Evolutionary conservation across 2,113 vertebrate species (phyloP).

Genomic region (Cryptoleucopteryx plumbea): DNA sequence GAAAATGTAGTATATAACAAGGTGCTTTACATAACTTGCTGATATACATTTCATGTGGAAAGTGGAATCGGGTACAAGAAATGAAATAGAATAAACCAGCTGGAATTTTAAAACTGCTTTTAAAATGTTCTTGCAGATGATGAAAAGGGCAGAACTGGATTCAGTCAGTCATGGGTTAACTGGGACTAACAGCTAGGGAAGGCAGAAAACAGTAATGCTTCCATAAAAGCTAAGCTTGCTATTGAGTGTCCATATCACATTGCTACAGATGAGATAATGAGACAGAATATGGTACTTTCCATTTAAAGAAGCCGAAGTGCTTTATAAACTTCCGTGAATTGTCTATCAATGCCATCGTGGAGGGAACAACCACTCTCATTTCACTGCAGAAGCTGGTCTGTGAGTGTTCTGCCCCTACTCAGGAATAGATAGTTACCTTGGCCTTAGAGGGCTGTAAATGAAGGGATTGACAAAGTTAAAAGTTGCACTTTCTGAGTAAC

Average conservation of each 20-base stretch:
- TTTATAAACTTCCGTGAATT: neutral
- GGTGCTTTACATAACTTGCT: neutral
- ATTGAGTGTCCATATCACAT: neutral
- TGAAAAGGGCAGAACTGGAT: neutral
- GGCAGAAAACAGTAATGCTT: neutral
- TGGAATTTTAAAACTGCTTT: neutral
- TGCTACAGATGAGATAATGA: neutral
- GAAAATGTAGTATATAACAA: neutral
- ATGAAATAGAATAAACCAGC: neutral
- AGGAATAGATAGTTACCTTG: neutral
- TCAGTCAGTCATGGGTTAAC: neutral
- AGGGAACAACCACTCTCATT: neutral
- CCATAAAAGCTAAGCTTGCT: neutral
- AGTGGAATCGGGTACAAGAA: neutral
- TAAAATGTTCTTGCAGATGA: neutral
- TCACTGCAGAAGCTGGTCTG: neutral
- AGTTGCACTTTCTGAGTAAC: neutral
- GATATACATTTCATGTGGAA: neutral
- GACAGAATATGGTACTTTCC: neutral
- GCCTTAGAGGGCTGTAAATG: neutral
- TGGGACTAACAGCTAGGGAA: neutral
- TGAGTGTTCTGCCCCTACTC: neutral
- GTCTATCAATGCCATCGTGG: rapidly evolving
- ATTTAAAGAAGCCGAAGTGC: neutral
- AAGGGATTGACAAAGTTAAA: neutral